Base-by-base conservation (phyloP, 2,113 vertebrate genomes). In the Nycticorax nycticorax region DNA sequence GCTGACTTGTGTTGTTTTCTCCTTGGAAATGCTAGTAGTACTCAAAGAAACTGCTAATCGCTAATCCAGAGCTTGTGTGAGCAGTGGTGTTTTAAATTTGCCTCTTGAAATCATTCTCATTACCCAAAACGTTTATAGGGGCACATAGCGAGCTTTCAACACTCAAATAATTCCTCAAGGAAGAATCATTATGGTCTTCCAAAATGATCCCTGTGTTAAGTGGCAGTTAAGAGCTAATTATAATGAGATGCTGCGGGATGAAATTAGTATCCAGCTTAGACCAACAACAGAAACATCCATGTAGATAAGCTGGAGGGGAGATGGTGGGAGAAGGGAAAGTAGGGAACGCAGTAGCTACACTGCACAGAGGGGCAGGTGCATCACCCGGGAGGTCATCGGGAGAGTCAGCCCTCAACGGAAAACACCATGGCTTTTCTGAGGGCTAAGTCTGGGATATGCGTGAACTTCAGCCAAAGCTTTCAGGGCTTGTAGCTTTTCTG, bases 221-320 rank as follows among this genome's bases (percentile, higher is more conserved):
- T 75, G 80, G 94, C 80, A 85, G 75, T 95, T 96, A 93, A 84
- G 60, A 91, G 48, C 91, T 96, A 84, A 91, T 87, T 94, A 47
- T 63, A 96, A 91, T 60, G 73, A 92, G 73, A 89, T 89, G 76
- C 68, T 91, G 50, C 4, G 19, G 94, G 72, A 76, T 86, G 72
- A 94, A 66, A 96, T 95, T 83, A 85, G 78, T 79, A 86, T 73
- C 45, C 85, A 53, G n/a, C 10, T 76, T 93, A 8, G 39, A 95
- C 43, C 4, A 17, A 55, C 66, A 82, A 56, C 12, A 75, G 89
- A 88, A 90, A 72, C 23, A 81, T 76, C 41, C 81, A 33, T 3
- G 5, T 6, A 19, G 48, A n/a, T 32, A 26, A 81, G 7, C 5
- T 75, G 45, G 78, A 48, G 66, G 27, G 63, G 39, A 88, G 35